phyloP scores from a whole-genome alignment of 1,140 invertebrate genomes.

The Drosophila albomicans region DNA sequence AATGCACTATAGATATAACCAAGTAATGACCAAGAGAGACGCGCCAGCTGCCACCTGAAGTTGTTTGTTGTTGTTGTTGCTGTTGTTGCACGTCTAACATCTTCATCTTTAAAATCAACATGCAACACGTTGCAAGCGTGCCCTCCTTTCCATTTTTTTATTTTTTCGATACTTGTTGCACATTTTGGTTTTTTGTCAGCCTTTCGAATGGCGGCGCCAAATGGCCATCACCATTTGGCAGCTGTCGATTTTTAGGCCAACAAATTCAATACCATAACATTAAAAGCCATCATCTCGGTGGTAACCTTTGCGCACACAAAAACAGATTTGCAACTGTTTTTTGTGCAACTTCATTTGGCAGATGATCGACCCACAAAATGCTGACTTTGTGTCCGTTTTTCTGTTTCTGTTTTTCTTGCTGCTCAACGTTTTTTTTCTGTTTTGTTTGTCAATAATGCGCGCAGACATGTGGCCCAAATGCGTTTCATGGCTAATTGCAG shows the following conservation, averaged over 20 bases:
- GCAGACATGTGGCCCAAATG: slow-evolving; percentile 50
- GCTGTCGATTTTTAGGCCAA: slow-evolving; percentile 59
- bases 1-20: slow-evolving; percentile 28
- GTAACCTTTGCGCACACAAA: slow-evolving; percentile 60
- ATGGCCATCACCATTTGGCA: slow-evolving; percentile 51
- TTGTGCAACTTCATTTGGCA: slow-evolving; percentile 45
- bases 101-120: slow-evolving; percentile 60
- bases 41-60: slow-evolving; percentile 39
- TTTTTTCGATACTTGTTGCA: background rate
- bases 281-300: slow-evolving; percentile 47
- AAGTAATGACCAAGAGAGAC: slow-evolving; percentile 54
- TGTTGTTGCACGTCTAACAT: slow-evolving; percentile 34
- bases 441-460: slow-evolving; percentile 34
- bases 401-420: background rate
- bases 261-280: slow-evolving; percentile 59
- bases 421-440: background rate
- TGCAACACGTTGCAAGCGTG: slow-evolving; percentile 39
- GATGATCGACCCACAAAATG: slow-evolving; percentile 35
- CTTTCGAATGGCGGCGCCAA: slow-evolving; percentile 44
- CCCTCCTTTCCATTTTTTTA: slow-evolving; percentile 67
- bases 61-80: slow-evolving; percentile 26
- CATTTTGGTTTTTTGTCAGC: slow-evolving; percentile 52
- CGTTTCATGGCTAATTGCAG: slow-evolving; percentile 73
- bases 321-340: slow-evolving; percentile 50
- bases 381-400: background rate